Base-by-base conservation (phyloP, 2,888 invertebrate species). In the Heliconius ismenius region DNA sequence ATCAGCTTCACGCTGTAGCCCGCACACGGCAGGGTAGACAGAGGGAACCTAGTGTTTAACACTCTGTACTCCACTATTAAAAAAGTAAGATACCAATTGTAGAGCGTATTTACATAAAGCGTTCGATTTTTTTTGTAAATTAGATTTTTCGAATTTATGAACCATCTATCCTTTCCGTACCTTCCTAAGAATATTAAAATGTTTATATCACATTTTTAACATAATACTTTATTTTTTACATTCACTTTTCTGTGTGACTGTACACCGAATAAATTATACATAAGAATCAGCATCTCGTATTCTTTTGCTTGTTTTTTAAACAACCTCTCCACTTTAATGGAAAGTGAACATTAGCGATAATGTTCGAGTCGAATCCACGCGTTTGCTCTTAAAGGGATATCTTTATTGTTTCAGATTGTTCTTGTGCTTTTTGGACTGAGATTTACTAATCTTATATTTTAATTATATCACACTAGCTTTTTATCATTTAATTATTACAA, bases 271-370 rank as follows among this genome's bases (percentile, higher is more conserved):
- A 75, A 70, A 78, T 78, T 69, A 77, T 75, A 76, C 73, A 74
- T 78, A 78, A 70, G 75, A 78, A 78, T 77, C 77, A 78, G 75
- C 78, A 74, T 80, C 73, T 75, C 76, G 75, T 76, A 78, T 79
- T 78, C 70, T 54, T 73, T 75, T 79, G 70, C 54, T 80, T 80
- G 79, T 76, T 80, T 80, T 79, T 78, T 77, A 78, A 80, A 76
- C 77, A 78, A 63, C 69, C 76, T 78, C 78, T 76, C 75, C 73
- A 65, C 36, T 70, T 77, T 70, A 80, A 76, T 78, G 77, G 77
- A 77, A 76, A 75, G 69, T 72, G 79, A 78, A 72, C 79, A 78
- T 80, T 80, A 74, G 74, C 78, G 77, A 77, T 79, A 79, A 79
- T 77, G 76, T 68, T 70, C 73, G 54, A 26, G 78, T 74, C 77